phyloP scores from a whole-genome alignment of 2,888 invertebrate genomes.

The Chrysopilus asiliformis region DNA sequence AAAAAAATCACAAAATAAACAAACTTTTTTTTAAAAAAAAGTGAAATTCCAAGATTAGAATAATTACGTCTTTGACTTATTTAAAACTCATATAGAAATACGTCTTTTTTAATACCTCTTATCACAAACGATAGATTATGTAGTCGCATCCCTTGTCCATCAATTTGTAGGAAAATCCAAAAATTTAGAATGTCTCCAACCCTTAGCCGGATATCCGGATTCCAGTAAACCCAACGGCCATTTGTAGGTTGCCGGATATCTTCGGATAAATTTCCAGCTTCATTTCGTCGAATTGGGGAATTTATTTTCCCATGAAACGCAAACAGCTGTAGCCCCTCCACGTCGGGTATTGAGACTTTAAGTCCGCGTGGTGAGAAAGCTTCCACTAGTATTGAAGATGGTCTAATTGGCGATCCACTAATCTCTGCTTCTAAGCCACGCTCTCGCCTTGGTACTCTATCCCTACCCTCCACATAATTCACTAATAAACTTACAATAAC shows the following conservation, averaged over 20 bases:
- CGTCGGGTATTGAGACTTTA: slow-evolving; percentile 35
- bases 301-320: slow-evolving; percentile 58
- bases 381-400: slow-evolving; percentile 26
- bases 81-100: too few species aligned
- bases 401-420: too few species aligned
- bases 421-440: too few species aligned
- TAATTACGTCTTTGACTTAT: too few species aligned
- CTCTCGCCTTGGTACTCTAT: too few species aligned
- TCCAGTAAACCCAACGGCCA: slow-evolving; percentile 39
- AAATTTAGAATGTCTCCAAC: slow-evolving; percentile 43
- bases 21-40: too few species aligned
- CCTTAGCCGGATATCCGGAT: slow-evolving; percentile 33
- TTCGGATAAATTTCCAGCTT: slow-evolving; percentile 38
- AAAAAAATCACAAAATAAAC: too few species aligned
- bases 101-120: too few species aligned
- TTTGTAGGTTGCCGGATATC: slow-evolving; percentile 33
- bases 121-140: slow-evolving; percentile 8
- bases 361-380: slow-evolving; percentile 34
- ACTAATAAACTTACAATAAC: too few species aligned
- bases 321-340: slow-evolving; percentile 38
- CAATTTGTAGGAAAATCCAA: slow-evolving; percentile 41
- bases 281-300: slow-evolving; percentile 28
- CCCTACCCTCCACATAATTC: too few species aligned
- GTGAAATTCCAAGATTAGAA: too few species aligned
- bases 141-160: slow-evolving; percentile 21